Evolutionary conservation across 2,113 vertebrate genomes (phyloP).

Genomic region (Coptodon bakossiorum): DNA sequence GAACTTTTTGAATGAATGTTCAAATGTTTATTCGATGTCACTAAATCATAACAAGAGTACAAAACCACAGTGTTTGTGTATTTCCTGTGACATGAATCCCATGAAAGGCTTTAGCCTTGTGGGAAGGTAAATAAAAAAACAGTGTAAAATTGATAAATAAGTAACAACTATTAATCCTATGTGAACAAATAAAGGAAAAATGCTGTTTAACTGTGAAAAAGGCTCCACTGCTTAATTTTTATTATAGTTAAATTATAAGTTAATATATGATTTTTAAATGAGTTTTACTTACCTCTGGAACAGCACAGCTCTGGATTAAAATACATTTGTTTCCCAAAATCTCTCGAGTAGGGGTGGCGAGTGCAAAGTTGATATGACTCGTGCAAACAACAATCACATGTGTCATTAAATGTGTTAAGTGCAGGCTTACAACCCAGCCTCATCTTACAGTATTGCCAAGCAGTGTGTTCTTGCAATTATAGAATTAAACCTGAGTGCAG

Average conservation of each 20-base stretch:
- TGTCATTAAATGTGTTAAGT: neutral
- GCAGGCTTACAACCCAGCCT: neutral
- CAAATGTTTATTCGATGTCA: neutral
- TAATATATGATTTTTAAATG: neutral
- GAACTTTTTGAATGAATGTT: neutral
- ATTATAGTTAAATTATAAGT: neutral
- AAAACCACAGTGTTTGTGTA: accelerated
- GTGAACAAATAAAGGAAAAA: neutral
- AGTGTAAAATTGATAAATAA: neutral
- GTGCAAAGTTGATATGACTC: neutral
- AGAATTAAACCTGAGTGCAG: neutral
- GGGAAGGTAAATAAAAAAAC: neutral
- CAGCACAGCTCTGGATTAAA: neutral
- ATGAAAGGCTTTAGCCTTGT: neutral
- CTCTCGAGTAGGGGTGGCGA: neutral
- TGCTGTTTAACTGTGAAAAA: neutral
- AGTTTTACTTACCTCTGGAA: neutral
- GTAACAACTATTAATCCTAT: neutral
- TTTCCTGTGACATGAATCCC: neutral
- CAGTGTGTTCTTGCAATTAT: neutral
- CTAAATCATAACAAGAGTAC: neutral
- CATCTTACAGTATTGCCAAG: neutral
- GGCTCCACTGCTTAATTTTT: neutral
- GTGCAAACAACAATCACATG: neutral
- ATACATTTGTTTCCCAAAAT: neutral